Conservation (phyloP, 2,888 invertebrate genomes). For the Ephialtes manifestator region DNA sequence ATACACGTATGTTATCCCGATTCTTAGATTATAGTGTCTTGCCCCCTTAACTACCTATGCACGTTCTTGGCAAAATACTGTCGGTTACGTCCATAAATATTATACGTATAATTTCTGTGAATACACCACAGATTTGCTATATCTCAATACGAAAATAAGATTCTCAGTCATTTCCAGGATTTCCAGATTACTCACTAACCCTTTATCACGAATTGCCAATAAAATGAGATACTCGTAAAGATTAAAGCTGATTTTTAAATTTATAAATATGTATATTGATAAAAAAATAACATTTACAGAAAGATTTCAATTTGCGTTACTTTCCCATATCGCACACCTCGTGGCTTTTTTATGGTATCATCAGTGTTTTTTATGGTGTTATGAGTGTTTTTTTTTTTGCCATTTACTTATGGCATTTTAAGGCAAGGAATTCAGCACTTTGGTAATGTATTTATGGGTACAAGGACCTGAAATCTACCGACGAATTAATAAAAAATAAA, state of each 20-base stretch:
- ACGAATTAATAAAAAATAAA: too few species aligned
- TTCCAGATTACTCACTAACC: neutral
- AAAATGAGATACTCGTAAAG: neutral
- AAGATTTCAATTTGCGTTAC: conserved; percentile 1
- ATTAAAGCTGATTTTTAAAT: neutral
- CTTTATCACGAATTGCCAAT: too few species aligned
- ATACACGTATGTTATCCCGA: neutral
- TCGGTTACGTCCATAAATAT: neutral
- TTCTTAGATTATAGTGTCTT: conserved; percentile 17
- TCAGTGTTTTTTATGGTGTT: neutral
- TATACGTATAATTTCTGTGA: conserved; percentile 6
- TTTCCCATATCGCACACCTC: neutral
- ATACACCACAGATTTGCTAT: neutral
- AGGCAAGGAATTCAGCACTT: conserved; percentile 1
- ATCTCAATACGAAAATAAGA: neutral
- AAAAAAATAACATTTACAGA: neutral
- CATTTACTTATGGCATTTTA: conserved; percentile 1
- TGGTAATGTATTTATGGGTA: neutral
- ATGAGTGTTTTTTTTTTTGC: neutral
- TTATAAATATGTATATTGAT: neutral
- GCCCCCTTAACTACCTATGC: conserved; percentile 5
- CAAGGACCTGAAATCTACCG: neutral
- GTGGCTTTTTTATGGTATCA: neutral
- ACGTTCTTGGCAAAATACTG: neutral
- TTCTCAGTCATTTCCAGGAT: neutral